Conservation (phyloP, 2,797 vertebrate species). For the Labeo calbasu region DNA sequence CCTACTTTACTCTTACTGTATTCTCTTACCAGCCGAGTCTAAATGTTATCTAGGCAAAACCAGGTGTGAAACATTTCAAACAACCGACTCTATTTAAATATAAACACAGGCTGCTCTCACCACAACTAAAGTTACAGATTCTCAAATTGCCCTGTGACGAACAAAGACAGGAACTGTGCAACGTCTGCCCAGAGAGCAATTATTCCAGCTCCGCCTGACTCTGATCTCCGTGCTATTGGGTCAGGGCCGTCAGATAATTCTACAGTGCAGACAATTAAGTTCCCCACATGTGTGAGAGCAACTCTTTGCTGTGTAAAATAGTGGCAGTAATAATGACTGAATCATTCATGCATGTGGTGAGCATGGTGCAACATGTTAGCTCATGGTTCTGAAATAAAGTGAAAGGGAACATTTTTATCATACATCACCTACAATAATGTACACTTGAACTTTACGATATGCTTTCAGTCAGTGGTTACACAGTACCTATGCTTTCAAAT, state of each 20-base stretch:
- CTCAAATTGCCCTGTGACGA: conserved; percentile 58
- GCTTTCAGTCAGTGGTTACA: not conserved
- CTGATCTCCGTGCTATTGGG: conserved; percentile 57
- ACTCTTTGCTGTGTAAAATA: conserved; percentile 11
- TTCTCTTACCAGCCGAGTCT: not conserved
- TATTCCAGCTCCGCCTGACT: conserved; percentile 29
- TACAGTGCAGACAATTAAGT: conserved; percentile 61
- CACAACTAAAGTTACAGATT: conserved; percentile 49
- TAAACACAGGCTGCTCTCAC: conserved; percentile 52
- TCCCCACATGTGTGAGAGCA: conserved; percentile 30
- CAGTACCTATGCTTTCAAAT: not conserved
- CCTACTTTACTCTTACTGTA: not conserved
- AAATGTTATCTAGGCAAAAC: conserved; percentile 12
- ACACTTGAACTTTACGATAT: not conserved
- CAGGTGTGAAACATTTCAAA: conserved; percentile 48
- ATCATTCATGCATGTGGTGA: not conserved
- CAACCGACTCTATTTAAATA: conserved; percentile 35
- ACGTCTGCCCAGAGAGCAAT: conserved; percentile 47
- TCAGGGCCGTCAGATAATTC: conserved; percentile 62
- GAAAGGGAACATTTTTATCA: not conserved
- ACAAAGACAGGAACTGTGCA: conserved; percentile 55
- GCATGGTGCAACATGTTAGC: not conserved
- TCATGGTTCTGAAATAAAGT: not conserved
- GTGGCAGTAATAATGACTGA: not conserved
- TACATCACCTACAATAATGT: not conserved